A percentile compares a stretch with the other conserved stretches of the same genome.
Evolutionary conservation across 1,140 invertebrate species (phyloP).

Genomic region (Penaeus chinensis): DNA sequence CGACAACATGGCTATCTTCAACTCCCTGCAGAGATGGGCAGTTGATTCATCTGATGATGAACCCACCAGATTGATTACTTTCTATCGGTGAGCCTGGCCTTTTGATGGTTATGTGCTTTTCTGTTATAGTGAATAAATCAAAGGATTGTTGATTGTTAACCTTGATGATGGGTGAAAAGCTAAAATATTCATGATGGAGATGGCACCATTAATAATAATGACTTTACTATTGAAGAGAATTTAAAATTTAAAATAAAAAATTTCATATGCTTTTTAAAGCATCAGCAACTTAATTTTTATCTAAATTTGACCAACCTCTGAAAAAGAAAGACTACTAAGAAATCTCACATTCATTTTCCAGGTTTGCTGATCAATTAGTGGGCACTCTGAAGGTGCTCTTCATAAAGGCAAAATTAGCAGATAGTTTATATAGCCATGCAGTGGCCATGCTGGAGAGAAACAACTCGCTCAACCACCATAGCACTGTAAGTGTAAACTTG

Average conservation of each 20-base stretch:
- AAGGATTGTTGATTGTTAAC: background rate
- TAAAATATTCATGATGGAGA: too few relatives aligned
- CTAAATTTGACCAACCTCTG: too few relatives aligned
- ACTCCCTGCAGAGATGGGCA: conserved; percentile 87
- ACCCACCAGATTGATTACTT: conserved; percentile 78
- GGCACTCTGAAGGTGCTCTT: conserved; percentile 88
- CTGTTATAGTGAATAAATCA: background rate
- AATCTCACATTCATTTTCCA: conserved; percentile 69
- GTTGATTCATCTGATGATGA: conserved; percentile 71
- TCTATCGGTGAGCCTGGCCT: conserved; percentile 75
- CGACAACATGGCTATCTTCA: conserved; percentile 87
- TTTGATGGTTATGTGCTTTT: background rate
- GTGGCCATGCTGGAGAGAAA: conserved; percentile 74
- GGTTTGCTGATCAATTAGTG: conserved; percentile 81
- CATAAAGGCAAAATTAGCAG: conserved; percentile 80
- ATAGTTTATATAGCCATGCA: conserved; percentile 84
- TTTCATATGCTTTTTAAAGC: too few relatives aligned
- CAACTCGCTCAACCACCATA: conserved; percentile 65
- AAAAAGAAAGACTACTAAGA: background rate
- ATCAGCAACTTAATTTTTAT: too few relatives aligned
- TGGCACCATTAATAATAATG: too few relatives aligned
- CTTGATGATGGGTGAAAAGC: too few relatives aligned
- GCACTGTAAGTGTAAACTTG: conserved; percentile 21
- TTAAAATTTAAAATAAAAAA: too few relatives aligned
- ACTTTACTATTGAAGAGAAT: too few relatives aligned